Conservation (phyloP, 2,888 invertebrate species). For the Noctuana brunneofusca region DNA sequence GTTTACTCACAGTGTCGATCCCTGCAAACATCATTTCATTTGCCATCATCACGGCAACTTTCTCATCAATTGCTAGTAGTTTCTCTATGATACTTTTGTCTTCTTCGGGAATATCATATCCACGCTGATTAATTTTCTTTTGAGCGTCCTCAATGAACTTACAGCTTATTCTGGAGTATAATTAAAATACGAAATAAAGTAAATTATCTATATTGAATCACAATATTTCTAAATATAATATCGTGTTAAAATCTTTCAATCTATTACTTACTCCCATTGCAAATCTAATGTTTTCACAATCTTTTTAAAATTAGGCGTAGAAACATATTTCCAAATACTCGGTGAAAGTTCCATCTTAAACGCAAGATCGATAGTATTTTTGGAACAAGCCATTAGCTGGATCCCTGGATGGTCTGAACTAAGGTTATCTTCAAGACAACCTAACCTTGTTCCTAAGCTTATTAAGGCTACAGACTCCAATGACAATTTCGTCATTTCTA, state of each 20-base stretch:
- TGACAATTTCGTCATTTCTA: conserved; percentile 84
- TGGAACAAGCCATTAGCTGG: conserved; percentile 57
- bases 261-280: conserved; percentile 69
- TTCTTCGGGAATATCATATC: conserved; percentile 64
- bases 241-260: too few relatives aligned
- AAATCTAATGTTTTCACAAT: conserved; percentile 58
- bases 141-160: conserved; percentile 61
- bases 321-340: conserved; percentile 57
- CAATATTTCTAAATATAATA: too few relatives aligned
- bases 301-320: conserved; percentile 61
- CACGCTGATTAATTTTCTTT: conserved; percentile 54
- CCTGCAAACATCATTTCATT: conserved; percentile 88
- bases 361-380: conserved; percentile 55
- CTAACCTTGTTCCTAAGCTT: conserved; percentile 63
- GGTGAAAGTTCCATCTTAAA: conserved; percentile 61
- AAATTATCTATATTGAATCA: too few relatives aligned
- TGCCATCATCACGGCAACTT: conserved; percentile 85
- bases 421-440: conserved; percentile 59
- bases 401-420: conserved; percentile 58
- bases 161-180: conserved; percentile 57
- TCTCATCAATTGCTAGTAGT: conserved; percentile 83
- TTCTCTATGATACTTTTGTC: conserved; percentile 86
- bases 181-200: background rate
- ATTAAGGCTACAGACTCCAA: conserved; percentile 80
- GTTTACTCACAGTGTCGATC: conserved; percentile 85